phyloP scores from a whole-genome alignment of 2,888 invertebrate species.

The Chesias legatella region DNA sequence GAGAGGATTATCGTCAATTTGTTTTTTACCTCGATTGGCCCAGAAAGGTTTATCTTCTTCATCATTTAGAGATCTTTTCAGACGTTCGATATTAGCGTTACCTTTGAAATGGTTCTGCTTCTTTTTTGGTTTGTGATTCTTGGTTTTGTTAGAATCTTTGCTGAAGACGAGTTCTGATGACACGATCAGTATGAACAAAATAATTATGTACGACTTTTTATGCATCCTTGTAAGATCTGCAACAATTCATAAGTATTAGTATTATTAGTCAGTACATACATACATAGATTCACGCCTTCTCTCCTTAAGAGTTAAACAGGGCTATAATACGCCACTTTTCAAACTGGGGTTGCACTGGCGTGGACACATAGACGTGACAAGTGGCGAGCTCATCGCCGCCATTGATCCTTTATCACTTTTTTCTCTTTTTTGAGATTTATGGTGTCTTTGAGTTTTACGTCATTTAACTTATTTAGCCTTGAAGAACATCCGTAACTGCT shows the following conservation, averaged over 20 bases:
- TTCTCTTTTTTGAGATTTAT: too few relatives aligned
- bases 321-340: too few relatives aligned
- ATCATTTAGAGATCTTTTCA: constrained; percentile 51
- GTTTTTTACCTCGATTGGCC: constrained; percentile 49
- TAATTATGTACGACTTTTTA: constrained; percentile 43
- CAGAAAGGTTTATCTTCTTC: constrained; percentile 48
- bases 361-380: too few relatives aligned
- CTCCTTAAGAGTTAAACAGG: too few relatives aligned
- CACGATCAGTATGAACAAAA: constrained; percentile 49
- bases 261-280: neutral
- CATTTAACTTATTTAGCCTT: too few relatives aligned
- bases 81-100: constrained; percentile 41
- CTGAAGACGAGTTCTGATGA: constrained; percentile 49
- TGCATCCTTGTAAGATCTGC: constrained; percentile 55
- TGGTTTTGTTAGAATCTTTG: constrained; percentile 47
- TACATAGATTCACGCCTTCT: too few relatives aligned
- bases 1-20: constrained; percentile 27
- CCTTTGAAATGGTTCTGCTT: constrained; percentile 37
- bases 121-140: constrained; percentile 37
- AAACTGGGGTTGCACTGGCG: too few relatives aligned
- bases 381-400: too few relatives aligned
- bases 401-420: too few relatives aligned
- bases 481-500: too few relatives aligned
- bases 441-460: too few relatives aligned
- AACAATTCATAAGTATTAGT: constrained; percentile 28